phyloP scores from a whole-genome alignment of 2,888 invertebrate species.

The Pollenia labialis region DNA sequence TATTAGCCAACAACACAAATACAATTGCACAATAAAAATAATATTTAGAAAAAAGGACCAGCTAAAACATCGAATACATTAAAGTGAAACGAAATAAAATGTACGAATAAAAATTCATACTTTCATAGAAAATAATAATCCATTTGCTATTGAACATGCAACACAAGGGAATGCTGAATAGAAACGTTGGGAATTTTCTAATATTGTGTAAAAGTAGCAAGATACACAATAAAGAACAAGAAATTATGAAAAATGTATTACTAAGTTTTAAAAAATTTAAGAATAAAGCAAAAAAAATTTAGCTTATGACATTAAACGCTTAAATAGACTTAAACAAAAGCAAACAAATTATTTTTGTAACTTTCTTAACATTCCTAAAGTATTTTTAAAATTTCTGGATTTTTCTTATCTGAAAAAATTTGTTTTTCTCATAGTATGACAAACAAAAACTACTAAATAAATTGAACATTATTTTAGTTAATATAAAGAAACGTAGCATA shows the following conservation, averaged over 20 bases:
- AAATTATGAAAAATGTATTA: not conserved
- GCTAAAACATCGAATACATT: conserved; percentile 29
- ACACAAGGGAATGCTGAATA: conserved; percentile 10
- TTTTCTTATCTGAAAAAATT: too few relatives aligned
- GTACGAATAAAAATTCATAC: conserved; percentile 42
- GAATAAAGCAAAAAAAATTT: too few relatives aligned
- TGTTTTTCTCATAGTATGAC: too few relatives aligned
- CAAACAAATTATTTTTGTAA: too few relatives aligned
- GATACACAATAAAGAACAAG: not conserved
- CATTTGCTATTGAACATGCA: conserved; percentile 47
- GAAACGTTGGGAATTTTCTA: conserved; percentile 33
- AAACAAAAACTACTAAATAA: too few relatives aligned
- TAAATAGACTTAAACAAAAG: too few relatives aligned
- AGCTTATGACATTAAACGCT: too few relatives aligned
- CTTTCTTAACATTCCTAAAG: too few relatives aligned
- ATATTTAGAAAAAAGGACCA: not conserved
- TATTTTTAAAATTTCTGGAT: too few relatives aligned
- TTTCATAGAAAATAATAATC: conserved; percentile 57
- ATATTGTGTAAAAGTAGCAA: conserved; percentile 18
- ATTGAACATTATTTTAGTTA: too few relatives aligned
- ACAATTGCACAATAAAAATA: conserved; percentile 55
- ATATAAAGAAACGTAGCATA: too few relatives aligned
- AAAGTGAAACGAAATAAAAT: conserved; percentile 39
- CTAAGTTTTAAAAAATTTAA: too few relatives aligned
- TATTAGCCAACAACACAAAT: conserved; percentile 57